A percentile compares a stretch with the other conserved stretches of the same genome.
These are phyloP conservation scores for Hyla sarda DNA, from an alignment of 2,113 vertebrate species.

Conservation along the genomic window DNA sequence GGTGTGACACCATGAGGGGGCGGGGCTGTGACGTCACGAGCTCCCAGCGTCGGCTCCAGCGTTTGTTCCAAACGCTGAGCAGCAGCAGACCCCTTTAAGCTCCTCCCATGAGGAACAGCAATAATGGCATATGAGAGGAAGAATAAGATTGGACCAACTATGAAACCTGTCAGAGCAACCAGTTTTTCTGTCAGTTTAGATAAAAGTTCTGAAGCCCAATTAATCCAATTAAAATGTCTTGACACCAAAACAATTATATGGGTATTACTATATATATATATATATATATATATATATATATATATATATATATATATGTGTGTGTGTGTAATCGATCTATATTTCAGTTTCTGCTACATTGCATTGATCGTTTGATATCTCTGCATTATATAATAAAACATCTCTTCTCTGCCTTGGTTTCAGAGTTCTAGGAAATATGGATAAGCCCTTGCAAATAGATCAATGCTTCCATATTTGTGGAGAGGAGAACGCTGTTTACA, in stretches of 20 bases:
- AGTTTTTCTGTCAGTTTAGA: not conserved
- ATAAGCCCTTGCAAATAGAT: conserved; percentile 71
- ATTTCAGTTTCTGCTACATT: not conserved
- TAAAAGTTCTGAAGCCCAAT: not conserved
- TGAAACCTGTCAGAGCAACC: not conserved
- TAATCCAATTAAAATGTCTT: not conserved
- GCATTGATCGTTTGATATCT: not conserved
- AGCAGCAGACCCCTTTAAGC: too few species aligned
- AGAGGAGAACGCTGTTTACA: conserved; percentile 81
- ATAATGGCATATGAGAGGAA: rapidly evolving
- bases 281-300: too few species aligned
- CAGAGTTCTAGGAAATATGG: conserved; percentile 78
- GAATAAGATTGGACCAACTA: too few species aligned
- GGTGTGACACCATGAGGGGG: too few species aligned
- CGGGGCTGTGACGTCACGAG: too few species aligned
- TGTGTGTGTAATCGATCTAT: too few species aligned
- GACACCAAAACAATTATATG: not conserved
- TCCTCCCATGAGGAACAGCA: too few species aligned
- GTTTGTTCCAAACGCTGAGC: too few species aligned
- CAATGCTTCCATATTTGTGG: conserved; percentile 79
- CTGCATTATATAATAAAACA: not conserved
- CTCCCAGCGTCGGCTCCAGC: too few species aligned
- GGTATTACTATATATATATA: too few species aligned
- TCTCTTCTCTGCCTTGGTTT: conserved; percentile 60
- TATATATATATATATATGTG: too few species aligned